phyloP scores from a whole-genome alignment of 2,113 vertebrate species.

The Erinaceus europaeus region DNA sequence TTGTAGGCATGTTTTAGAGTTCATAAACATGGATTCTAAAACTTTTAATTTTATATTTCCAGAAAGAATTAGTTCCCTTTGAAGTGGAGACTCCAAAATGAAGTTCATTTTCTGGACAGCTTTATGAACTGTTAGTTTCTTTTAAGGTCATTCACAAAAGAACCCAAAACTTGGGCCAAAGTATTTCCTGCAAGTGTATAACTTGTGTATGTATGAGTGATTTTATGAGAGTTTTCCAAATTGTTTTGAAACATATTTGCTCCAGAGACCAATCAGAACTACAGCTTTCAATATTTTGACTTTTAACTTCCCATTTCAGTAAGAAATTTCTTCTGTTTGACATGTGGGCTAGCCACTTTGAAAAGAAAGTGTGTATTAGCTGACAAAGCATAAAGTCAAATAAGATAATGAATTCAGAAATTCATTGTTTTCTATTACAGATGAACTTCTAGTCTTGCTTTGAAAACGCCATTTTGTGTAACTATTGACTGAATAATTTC shows the following conservation, averaged over 20 bases:
- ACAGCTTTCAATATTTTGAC: conserved; percentile 3
- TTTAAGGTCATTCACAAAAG: conserved; percentile 25
- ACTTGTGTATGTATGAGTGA: neutral
- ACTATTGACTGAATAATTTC: conserved; percentile 41
- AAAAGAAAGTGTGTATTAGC: conserved; percentile 47
- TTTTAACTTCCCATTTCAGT: conserved; percentile 26
- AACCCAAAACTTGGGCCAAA: conserved; percentile 12
- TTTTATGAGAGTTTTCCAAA: neutral
- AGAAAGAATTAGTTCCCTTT: neutral
- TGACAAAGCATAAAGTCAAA: conserved; percentile 1
- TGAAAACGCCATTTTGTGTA: conserved; percentile 63
- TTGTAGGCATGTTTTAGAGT: neutral
- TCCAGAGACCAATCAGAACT: conserved; percentile 27
- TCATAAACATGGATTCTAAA: conserved; percentile 27
- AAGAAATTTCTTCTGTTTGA: conserved; percentile 30
- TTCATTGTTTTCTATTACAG: conserved; percentile 80
- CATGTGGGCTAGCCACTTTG: neutral
- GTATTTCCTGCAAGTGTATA: neutral
- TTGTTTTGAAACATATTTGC: conserved; percentile 41
- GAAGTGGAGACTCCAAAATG: neutral
- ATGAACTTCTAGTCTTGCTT: conserved; percentile 65
- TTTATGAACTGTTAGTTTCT: conserved; percentile 3
- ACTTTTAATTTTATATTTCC: conserved; percentile 25
- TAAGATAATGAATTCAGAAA: conserved; percentile 62
- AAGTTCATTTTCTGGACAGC: conserved; percentile 20